phyloP scores from a whole-genome alignment of 2,113 vertebrate genomes.

The Callipepla californica region DNA sequence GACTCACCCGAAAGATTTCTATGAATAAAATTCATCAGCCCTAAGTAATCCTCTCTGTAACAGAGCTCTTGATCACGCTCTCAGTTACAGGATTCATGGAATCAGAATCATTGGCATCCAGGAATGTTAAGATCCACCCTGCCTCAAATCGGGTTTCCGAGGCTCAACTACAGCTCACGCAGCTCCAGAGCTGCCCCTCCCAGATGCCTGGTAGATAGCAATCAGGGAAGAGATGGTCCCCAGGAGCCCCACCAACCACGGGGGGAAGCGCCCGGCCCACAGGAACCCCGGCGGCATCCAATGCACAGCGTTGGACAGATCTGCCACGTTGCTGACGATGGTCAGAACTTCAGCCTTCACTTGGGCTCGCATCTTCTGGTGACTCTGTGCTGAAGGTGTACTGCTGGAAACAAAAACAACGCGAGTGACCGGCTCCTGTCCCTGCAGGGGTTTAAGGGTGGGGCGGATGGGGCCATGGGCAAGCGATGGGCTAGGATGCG shows the following conservation, averaged over 20 bases:
- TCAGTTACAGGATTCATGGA: neutral
- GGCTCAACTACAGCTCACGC: neutral
- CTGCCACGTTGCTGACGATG: slow-evolving; percentile 81
- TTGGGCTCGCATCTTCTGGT: neutral
- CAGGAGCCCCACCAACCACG: slow-evolving; percentile 93
- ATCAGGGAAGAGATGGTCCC: slow-evolving; percentile 91
- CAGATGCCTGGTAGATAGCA: slow-evolving; percentile 82
- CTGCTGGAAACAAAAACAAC: neutral
- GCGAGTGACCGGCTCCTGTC: neutral
- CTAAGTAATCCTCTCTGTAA: neutral
- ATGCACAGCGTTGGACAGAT: slow-evolving; percentile 90
- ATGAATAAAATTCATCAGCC: neutral
- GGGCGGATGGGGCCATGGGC: too few species aligned
- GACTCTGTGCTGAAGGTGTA: neutral
- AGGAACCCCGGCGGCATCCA: slow-evolving; percentile 93
- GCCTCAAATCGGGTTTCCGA: neutral
- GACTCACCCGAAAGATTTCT: neutral
- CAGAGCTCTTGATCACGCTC: neutral
- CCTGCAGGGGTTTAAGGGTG: too few species aligned
- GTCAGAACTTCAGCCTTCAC: slow-evolving; percentile 79
- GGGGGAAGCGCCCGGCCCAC: slow-evolving; percentile 90
- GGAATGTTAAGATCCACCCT: neutral
- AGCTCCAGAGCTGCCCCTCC: slow-evolving; percentile 24
- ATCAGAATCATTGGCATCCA: neutral
- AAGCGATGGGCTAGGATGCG: too few species aligned